Evolutionary conservation across 2,797 vertebrate species (phyloP).

Genomic region (Gymnoscopelus braueri): DNA sequence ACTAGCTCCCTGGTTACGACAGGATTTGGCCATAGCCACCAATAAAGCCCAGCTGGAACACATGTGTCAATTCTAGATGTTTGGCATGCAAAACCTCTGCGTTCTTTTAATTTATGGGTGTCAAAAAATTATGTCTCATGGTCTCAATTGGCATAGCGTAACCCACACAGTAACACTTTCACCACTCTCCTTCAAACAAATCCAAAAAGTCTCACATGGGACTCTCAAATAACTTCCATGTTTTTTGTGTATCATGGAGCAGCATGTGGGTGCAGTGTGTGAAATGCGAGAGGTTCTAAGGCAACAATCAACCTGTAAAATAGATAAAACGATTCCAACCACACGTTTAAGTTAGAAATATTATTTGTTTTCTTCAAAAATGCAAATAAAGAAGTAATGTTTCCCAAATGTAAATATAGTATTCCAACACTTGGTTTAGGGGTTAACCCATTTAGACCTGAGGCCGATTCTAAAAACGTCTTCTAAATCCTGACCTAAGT

Average conservation of each 20-base stretch:
- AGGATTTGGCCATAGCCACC: too few species aligned
- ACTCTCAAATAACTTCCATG: slow-evolving; percentile 11
- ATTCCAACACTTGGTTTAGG: slow-evolving; percentile 20
- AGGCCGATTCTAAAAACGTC: too few species aligned
- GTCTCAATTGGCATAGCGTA: neutral
- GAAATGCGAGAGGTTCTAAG: slow-evolving; percentile 26
- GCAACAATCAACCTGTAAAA: slow-evolving; percentile 53
- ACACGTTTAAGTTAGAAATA: slow-evolving; percentile 34
- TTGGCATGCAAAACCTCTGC: neutral
- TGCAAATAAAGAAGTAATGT: slow-evolving; percentile 49
- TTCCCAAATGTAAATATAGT: slow-evolving; percentile 42
- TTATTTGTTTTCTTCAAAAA: slow-evolving; percentile 22
- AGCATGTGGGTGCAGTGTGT: slow-evolving; percentile 49
- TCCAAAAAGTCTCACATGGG: neutral
- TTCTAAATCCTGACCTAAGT: too few species aligned
- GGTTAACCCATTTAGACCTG: too few species aligned
- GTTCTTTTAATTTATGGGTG: slow-evolving; percentile 6
- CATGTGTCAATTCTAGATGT: slow-evolving; percentile 1
- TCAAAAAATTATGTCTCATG: neutral
- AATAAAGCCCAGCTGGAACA: neutral
- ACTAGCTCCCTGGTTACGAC: too few species aligned
- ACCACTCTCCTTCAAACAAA: slow-evolving; percentile 17
- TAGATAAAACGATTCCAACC: slow-evolving; percentile 45
- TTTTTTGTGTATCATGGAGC: slow-evolving; percentile 40
- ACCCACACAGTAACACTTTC: slow-evolving; percentile 5